Evolutionary conservation across 2,888 invertebrate genomes (phyloP).

Genomic region (Empis livida): DNA sequence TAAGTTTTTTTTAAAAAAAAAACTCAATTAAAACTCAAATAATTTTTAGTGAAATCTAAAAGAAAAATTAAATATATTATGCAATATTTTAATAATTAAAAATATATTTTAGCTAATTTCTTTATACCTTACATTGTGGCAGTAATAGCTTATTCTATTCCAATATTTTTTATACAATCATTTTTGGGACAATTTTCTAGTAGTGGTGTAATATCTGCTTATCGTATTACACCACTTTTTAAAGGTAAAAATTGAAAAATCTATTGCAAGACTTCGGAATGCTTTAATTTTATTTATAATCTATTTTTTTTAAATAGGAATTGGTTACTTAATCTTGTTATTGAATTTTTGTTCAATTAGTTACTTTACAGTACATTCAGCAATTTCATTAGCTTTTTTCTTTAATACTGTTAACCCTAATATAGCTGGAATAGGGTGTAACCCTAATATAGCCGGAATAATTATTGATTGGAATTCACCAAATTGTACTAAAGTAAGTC

Average conservation of each 20-base stretch:
- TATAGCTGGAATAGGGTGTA: too few relatives aligned
- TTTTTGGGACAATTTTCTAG: conserved; percentile 69
- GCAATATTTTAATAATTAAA: too few relatives aligned
- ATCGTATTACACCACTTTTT: conserved; percentile 64
- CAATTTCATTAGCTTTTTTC: conserved; percentile 70
- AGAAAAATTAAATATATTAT: too few relatives aligned
- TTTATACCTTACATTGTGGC: neutral
- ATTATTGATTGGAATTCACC: too few relatives aligned
- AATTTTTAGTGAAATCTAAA: neutral
- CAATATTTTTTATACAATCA: conserved; percentile 70
- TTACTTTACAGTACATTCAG: conserved; percentile 71
- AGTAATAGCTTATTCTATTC: conserved; percentile 32
- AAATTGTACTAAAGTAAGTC: too few relatives aligned
- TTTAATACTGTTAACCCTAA: conserved; percentile 49
- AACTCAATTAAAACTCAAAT: too few relatives aligned
- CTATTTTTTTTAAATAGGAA: conserved; percentile 44
- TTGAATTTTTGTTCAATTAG: conserved; percentile 63
- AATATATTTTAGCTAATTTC: neutral
- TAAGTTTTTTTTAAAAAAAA: too few relatives aligned
- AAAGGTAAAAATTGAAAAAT: conserved; percentile 47
- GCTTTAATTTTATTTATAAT: neutral
- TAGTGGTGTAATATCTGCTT: conserved; percentile 62
- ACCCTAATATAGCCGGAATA: too few relatives aligned
- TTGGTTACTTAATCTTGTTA: conserved; percentile 68
- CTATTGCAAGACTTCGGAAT: too few relatives aligned